Conservation (phyloP, 2,888 invertebrate species). For the Drosophila kokeensis region DNA sequence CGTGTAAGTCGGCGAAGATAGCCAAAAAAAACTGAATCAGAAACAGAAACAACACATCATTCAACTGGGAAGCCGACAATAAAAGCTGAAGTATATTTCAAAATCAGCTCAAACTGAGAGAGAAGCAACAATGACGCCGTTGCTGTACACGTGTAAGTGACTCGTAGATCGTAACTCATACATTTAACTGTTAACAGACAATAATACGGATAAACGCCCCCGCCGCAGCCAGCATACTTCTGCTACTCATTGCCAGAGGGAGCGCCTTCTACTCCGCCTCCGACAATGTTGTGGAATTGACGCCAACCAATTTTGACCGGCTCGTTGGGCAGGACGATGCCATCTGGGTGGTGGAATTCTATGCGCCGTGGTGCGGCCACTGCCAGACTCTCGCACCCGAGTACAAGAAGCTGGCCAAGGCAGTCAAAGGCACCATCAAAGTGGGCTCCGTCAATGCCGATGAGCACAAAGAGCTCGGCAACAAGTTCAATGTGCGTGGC, state of each 20-base stretch:
- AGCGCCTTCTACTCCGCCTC: slow-evolving; percentile 88
- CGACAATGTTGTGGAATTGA: slow-evolving; percentile 93
- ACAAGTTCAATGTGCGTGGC: slow-evolving; percentile 93
- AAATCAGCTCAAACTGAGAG: neutral
- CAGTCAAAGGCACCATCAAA: slow-evolving; percentile 96
- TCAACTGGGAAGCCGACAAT: slow-evolving; percentile 14
- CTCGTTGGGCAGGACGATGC: slow-evolving; percentile 93
- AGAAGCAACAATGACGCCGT: slow-evolving; percentile 34
- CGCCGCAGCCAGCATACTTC: slow-evolving; percentile 51
- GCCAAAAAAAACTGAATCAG: slow-evolving; percentile 4
- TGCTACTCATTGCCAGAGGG: slow-evolving; percentile 49
- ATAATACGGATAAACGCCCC: slow-evolving; percentile 10
- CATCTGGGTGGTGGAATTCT: slow-evolving; percentile 95
- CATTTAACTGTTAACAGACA: neutral
- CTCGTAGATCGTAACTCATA: neutral
- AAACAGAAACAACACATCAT: slow-evolving; percentile 18
- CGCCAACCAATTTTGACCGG: slow-evolving; percentile 94
- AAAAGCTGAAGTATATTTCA: slow-evolving; percentile 3
- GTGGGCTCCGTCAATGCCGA: slow-evolving; percentile 98
- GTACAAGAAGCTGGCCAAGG: slow-evolving; percentile 96
- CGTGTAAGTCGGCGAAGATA: slow-evolving; percentile 54
- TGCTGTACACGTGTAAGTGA: slow-evolving; percentile 41
- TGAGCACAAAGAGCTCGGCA: slow-evolving; percentile 92
- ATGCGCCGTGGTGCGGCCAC: slow-evolving; percentile 97
- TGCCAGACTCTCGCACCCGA: slow-evolving; percentile 96